Evolutionary conservation across 2,797 vertebrate genomes (phyloP).

Genomic region (Chaenodraco wilsoni): DNA sequence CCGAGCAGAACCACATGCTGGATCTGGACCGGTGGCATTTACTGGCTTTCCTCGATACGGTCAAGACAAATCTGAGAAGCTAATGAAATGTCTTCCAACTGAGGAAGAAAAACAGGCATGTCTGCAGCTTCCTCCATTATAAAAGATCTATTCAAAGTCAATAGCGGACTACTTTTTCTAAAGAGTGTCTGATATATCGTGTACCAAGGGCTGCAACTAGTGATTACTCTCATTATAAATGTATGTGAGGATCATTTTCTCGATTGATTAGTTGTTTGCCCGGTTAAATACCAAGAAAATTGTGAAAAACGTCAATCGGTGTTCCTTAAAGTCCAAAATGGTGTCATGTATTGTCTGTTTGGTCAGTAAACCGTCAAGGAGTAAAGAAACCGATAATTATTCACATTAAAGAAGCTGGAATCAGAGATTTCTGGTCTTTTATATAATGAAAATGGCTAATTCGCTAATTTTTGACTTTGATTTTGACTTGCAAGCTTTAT

Average conservation of each 20-base stretch:
- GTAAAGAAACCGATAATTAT: too few relatives aligned
- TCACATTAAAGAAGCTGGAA: too few relatives aligned
- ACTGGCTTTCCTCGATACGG: slow-evolving; percentile 53
- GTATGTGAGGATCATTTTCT: too few relatives aligned
- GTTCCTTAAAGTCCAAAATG: too few relatives aligned
- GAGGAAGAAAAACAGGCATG: slow-evolving; percentile 15
- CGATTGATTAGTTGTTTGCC: too few relatives aligned
- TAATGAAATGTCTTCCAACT: slow-evolving; percentile 53
- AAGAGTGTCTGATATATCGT: neutral
- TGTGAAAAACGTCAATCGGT: too few relatives aligned
- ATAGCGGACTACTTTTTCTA: neutral
- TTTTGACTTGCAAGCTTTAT: neutral
- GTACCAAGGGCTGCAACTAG: neutral
- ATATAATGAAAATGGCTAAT: too few relatives aligned
- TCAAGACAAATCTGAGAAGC: slow-evolving; percentile 53
- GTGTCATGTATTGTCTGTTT: too few relatives aligned
- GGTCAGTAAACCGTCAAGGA: too few relatives aligned
- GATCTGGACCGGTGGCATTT: slow-evolving; percentile 60
- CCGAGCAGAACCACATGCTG: slow-evolving; percentile 67
- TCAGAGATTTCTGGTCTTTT: too few relatives aligned
- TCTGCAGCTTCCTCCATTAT: slow-evolving; percentile 11
- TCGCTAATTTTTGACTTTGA: neutral
- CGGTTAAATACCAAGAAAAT: too few relatives aligned
- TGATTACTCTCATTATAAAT: too few relatives aligned
- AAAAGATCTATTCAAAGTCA: neutral